Conservation (phyloP, 1,140 invertebrate species). For the Chrysoperla carnea region DNA sequence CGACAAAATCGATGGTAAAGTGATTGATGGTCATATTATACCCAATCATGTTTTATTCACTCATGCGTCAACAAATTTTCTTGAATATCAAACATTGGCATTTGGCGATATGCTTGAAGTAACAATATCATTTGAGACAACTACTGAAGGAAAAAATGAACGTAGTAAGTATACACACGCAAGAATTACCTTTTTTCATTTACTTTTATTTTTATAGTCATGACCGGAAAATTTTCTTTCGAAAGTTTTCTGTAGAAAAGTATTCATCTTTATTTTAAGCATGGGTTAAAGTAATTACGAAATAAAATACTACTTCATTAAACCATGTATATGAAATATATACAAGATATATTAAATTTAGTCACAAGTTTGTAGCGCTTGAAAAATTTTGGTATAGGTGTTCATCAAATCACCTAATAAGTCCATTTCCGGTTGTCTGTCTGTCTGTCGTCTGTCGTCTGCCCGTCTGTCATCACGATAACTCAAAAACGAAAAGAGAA, state of each 20-base stretch:
- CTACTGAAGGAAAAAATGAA: constrained; percentile 34
- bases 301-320: too few relatives aligned
- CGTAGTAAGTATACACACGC: constrained; percentile 29
- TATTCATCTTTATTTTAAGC: background rate
- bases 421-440: too few relatives aligned
- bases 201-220: background rate
- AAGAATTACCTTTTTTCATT: constrained; percentile 3
- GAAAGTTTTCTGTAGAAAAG: constrained; percentile 3
- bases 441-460: too few relatives aligned
- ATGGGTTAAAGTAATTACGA: too few relatives aligned
- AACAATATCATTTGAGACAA: constrained; percentile 49
- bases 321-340: too few relatives aligned
- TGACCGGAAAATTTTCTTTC: background rate
- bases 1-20: constrained; percentile 58
- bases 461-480: too few relatives aligned
- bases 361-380: too few relatives aligned
- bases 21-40: constrained; percentile 83
- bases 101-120: constrained; percentile 70
- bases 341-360: too few relatives aligned
- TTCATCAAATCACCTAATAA: too few relatives aligned
- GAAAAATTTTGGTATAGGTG: too few relatives aligned
- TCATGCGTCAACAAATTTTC: constrained; percentile 47
- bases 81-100: constrained; percentile 56
- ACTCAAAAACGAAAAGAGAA: too few relatives aligned
- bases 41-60: constrained; percentile 74